Conservation (phyloP, 2,888 invertebrate species). For the Drosophila nigricruria region DNA sequence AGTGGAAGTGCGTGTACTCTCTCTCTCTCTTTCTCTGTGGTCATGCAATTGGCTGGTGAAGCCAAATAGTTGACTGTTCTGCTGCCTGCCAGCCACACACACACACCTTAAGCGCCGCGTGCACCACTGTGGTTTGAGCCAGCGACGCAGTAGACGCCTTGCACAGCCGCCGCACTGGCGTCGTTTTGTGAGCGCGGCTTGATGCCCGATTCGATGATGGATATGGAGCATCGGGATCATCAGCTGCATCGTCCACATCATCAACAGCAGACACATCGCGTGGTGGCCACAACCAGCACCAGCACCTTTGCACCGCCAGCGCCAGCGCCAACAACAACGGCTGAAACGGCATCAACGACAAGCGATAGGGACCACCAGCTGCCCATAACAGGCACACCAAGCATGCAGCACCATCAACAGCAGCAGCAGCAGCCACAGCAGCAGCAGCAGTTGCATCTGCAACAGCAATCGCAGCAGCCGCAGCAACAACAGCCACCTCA, state of each 20-base stretch:
- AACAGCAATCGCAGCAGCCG: conserved; percentile 21
- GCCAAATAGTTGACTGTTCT: conserved; percentile 4
- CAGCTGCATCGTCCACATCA: conserved; percentile 63
- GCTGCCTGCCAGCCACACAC: background rate
- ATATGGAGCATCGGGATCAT: conserved; percentile 78
- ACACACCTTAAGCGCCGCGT: background rate
- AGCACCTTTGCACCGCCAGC: conserved; percentile 58
- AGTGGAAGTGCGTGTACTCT: conserved; percentile 13
- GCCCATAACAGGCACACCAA: conserved; percentile 38
- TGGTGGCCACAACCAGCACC: conserved; percentile 57
- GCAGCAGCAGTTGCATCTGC: conserved; percentile 31
- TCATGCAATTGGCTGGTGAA: background rate
- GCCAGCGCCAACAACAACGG: conserved; percentile 41
- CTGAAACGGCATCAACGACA: conserved; percentile 11
- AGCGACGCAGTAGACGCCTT: background rate
- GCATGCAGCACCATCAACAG: conserved; percentile 39
- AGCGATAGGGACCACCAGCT: conserved; percentile 42
- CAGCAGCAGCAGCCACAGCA: conserved; percentile 31
- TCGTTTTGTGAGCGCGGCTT: conserved; percentile 79
- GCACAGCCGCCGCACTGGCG: conserved; percentile 67
- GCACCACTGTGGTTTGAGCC: conserved; percentile 1
- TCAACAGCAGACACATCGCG: conserved; percentile 51
- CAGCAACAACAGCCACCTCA: conserved; percentile 51
- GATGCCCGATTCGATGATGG: conserved; percentile 79
- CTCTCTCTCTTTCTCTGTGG: background rate